Conservation (phyloP, 2,113 vertebrate species). For the Pyxicephalus adspersus region DNA sequence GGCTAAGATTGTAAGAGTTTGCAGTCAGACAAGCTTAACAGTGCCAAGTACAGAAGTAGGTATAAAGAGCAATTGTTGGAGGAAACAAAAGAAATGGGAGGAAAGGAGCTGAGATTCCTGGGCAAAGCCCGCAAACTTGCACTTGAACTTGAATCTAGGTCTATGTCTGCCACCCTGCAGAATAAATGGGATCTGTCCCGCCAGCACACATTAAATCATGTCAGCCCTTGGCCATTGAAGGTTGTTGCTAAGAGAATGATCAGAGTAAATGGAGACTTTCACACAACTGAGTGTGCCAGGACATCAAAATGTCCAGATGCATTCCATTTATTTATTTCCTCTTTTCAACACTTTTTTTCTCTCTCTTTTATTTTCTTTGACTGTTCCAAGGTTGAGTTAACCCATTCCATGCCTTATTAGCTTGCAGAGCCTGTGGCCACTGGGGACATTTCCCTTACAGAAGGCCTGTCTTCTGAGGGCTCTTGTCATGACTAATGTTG, state of each 20-base stretch:
- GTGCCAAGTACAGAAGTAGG: conserved; percentile 69
- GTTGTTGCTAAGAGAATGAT: conserved; percentile 50
- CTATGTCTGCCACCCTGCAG: conserved; percentile 63
- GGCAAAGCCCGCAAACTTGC: conserved; percentile 73
- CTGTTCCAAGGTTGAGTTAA: conserved; percentile 37
- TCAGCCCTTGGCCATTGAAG: conserved; percentile 32
- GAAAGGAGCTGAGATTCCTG: conserved; percentile 67
- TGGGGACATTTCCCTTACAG: conserved; percentile 23
- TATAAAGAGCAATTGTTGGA: conserved; percentile 73
- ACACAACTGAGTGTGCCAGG: conserved; percentile 10
- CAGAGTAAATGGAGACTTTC: conserved; percentile 16
- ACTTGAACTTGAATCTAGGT: conserved; percentile 75
- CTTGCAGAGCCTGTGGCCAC: conserved; percentile 10
- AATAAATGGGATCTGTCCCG: conserved; percentile 43
- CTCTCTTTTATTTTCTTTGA: neutral
- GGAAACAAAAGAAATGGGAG: conserved; percentile 74
- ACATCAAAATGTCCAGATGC: conserved; percentile 34
- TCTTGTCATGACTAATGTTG: conserved; percentile 57
- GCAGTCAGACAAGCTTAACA: conserved; percentile 70
- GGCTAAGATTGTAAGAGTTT: conserved; percentile 70
- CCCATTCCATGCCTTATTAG: conserved; percentile 27
- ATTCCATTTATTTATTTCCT: conserved; percentile 39
- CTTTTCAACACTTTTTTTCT: conserved; percentile 13
- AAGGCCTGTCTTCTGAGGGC: conserved; percentile 50
- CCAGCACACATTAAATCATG: conserved; percentile 51